These are phyloP conservation scores for Thalassoma bifasciatum DNA, from an alignment of 2,113 vertebrate species.

Conservation along the genomic window DNA sequence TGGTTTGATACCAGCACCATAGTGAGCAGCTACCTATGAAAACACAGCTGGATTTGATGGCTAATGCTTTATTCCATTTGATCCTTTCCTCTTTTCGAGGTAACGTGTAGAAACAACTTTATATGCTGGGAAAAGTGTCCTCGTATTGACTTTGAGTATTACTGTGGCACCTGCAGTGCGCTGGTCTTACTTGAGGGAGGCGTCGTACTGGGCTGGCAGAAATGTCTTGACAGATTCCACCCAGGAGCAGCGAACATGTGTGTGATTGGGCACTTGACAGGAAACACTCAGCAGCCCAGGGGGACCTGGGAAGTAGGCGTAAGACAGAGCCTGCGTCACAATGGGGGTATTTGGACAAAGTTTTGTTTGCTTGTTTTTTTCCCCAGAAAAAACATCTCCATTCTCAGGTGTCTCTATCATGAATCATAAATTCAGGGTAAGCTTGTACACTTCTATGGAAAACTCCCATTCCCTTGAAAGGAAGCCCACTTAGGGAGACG, in stretches of 20 bases:
- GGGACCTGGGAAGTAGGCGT: conserved; percentile 67
- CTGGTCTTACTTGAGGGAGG: conserved; percentile 75
- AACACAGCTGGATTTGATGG: not conserved
- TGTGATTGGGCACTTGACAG: conserved; percentile 80
- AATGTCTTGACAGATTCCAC: conserved; percentile 68
- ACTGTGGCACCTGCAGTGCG: conserved; percentile 20
- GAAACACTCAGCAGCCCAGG: conserved; percentile 78
- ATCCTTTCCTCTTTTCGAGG: not conserved
- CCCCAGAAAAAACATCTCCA: not conserved
- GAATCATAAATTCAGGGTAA: conserved; percentile 9
- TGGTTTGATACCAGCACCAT: too few relatives aligned
- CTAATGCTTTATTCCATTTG: too few relatives aligned
- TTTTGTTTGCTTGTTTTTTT: too few relatives aligned
- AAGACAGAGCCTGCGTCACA: conserved; percentile 22
- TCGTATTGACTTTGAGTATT: not conserved
- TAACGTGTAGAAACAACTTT: not conserved
- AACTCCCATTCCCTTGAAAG: conserved; percentile 47
- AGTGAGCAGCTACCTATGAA: not conserved
- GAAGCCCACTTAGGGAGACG: conserved; percentile 57
- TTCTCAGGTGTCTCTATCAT: not conserved
- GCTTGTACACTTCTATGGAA: conserved; percentile 35
- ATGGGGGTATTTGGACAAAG: not conserved
- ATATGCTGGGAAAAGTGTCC: conserved; percentile 1
- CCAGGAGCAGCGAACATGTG: conserved; percentile 79
- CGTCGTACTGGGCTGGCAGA: conserved; percentile 78